Base-by-base conservation (phyloP, 2,888 invertebrate genomes). In the Zootermopsis nevadensis region DNA sequence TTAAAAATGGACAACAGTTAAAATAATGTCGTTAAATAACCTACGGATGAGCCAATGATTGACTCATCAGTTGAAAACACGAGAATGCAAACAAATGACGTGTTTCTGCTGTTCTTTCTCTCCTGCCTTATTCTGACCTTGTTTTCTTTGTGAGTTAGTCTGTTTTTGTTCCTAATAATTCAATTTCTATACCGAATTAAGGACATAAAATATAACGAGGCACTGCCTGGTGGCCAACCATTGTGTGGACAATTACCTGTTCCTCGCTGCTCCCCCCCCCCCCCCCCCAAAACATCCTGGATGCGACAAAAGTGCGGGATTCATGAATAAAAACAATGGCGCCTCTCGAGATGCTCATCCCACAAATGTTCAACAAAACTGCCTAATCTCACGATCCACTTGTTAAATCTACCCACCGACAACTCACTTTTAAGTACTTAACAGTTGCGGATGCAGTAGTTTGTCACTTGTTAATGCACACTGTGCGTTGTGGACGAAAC, bases 131-230 rank as follows among this genome's bases (percentile, higher is more conserved):
- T 0, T 69, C 10, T 69, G 31, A 33, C 6, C 12, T 69, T 6
- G 8, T 15, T 7, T 31, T 15, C 19, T 8, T 31, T 38, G 30
- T 10, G 69, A 12, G 35, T 72, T 35, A 35, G 38, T n/a, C 35
- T 38, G 74, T 74, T 74, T n/a, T 74, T 42, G n/a, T 19, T 31
- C 69, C 6, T n/a, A 69, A 33, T 4, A 69, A 31, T 69, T 69
- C 74, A 74, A 38, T 74, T 69, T 38, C 38, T 74, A 19, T 15
- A 4, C 35, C 74, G 74, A 74, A 74, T 10, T 74, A 4, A 74
- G 74, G 74, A 74, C 1, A 74, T 74, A 38, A 74, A 74, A 74
- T 38, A 27, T 74, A 74, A 74, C 74, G 74, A 74, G 74, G 24
- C 69, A 27, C 60, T 6, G n/a, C 60, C 3, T 10, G 27, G 27